These are phyloP conservation scores for Smithornis capensis DNA, from an alignment of 2,113 vertebrate species.

Conservation along the genomic window DNA sequence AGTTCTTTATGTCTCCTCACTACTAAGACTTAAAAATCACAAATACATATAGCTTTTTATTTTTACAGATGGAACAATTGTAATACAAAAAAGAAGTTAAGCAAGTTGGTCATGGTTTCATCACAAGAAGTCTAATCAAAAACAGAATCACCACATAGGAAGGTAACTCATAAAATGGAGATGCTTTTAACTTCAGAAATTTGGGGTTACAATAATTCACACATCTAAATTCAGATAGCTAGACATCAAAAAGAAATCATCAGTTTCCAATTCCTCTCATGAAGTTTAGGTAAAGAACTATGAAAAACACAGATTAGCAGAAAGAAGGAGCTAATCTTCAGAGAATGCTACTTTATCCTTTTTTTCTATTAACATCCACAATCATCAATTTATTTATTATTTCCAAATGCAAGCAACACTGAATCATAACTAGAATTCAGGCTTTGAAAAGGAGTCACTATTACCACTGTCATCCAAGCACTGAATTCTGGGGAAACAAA, in stretches of 20 bases:
- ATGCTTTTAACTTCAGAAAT: neutral
- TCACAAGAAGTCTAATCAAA: neutral
- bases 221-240: neutral
- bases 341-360: neutral
- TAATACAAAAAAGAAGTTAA: neutral
- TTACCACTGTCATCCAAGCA: neutral
- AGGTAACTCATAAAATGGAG: neutral
- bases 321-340: neutral
- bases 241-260: neutral
- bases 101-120: neutral
- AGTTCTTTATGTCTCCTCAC: neutral
- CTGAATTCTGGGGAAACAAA: neutral
- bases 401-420: neutral
- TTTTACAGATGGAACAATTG: neutral
- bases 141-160: rapidly evolving
- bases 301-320: neutral
- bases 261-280: neutral
- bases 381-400: neutral
- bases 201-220: neutral
- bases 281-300: neutral
- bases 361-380: neutral
- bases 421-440: neutral
- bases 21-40: neutral
- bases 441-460: neutral
- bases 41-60: neutral